phyloP scores from a whole-genome alignment of 1,140 invertebrate species.

The Drosophila subpulchrella region DNA sequence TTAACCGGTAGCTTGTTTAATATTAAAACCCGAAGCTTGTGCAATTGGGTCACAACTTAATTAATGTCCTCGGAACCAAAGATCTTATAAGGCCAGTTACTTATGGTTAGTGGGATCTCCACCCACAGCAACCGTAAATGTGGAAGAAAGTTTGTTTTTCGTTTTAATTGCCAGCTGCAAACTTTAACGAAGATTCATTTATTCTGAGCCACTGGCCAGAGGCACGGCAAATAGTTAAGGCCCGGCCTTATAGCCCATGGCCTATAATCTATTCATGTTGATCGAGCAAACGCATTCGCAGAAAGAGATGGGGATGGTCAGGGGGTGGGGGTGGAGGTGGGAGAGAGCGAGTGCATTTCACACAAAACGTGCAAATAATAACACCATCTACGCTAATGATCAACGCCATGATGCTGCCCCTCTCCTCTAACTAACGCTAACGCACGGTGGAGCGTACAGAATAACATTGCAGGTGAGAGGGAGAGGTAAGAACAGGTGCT shows the following conservation, averaged over 20 bases:
- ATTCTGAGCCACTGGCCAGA: conserved; percentile 22
- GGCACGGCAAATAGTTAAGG: conserved; percentile 26
- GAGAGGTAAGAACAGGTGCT: neutral
- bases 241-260: conserved; percentile 22
- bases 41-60: conserved; percentile 1
- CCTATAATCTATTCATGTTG: conserved; percentile 68
- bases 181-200: conserved; percentile 54
- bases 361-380: conserved; percentile 81
- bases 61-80: neutral
- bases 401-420: conserved; percentile 57
- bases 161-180: conserved; percentile 58
- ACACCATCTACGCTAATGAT: conserved; percentile 81
- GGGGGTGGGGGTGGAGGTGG: neutral
- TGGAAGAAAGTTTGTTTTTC: conserved; percentile 41
- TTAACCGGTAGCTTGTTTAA: neutral
- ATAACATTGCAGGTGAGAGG: neutral
- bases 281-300: conserved; percentile 41
- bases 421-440: conserved; percentile 33
- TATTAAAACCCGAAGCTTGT: neutral
- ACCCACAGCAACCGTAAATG: neutral
- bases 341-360: conserved; percentile 69
- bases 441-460: conserved; percentile 34
- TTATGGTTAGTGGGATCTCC: neutral
- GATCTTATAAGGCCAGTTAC: neutral
- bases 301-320: no score